Evolutionary conservation across 2,888 invertebrate species (phyloP), one percentile per base, ranked within the genome.

Genomic region (Apomyelois bistriatella): DNA sequence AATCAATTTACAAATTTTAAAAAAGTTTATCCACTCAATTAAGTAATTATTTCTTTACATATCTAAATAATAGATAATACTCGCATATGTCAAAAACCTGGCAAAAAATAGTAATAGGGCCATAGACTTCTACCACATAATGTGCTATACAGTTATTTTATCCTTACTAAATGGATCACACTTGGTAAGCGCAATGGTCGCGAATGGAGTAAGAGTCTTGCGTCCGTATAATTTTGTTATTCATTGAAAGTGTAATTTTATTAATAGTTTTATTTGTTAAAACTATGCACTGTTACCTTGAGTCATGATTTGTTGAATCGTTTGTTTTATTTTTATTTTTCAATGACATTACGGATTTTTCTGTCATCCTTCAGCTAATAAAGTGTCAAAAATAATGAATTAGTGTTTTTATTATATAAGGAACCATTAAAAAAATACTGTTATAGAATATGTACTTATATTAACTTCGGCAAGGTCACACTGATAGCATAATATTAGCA

Each of bases 281-380:
- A 88, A 86, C 88, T 87, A 82, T 82, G 74, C 74, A 74, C 84
- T 84, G 85, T 90, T 90, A 89, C 87, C 86, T 84, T 85, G 84
- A 88, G 89, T 89, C 89, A 88, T 84, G 81, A 86, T 84, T 89
- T 89, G 89, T 89, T 90, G 68, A 88, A 85, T 85, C 80, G 85
- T 88, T 89, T 87, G 84, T 87, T 85, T 87, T 85, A 85, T 81
- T 86, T 76, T 86, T 80, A 83, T 85, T 85, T 83, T 85, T 74
- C 80, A 85, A 86, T 86, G 86, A 86, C 85, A 87, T 86, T 83
- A 74, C 83, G 76, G 79, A 85, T 86, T 84, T 78, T 82, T 82
- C 82, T 88, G 85, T 89, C 89, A 87, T 82, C 82, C 82, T 86
- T 85, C 79, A 82, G 77, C 82, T 88, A 89, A 88, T 89, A 90